phyloP scores from a whole-genome alignment of 2,113 vertebrate genomes.

The Hippocampus abdominalis region DNA sequence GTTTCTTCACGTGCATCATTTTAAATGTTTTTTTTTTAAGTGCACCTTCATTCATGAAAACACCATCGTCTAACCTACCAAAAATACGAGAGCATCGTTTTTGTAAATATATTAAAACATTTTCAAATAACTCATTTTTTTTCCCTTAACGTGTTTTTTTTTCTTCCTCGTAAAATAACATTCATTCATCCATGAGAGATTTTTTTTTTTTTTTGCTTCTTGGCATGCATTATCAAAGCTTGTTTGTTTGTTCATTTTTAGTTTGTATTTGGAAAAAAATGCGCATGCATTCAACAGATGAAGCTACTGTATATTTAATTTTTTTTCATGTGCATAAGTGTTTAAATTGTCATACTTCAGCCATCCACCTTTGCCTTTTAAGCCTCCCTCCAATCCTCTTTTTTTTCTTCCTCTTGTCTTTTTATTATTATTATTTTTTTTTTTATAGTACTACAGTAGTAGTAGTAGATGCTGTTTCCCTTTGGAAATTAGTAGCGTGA shows the following conservation, averaged over 20 bases:
- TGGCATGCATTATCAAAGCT: background rate
- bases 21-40: background rate
- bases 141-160: background rate
- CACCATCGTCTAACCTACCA: background rate
- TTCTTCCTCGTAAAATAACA: background rate
- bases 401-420: background rate
- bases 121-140: background rate
- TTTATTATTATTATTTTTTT: background rate
- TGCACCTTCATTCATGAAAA: too few relatives aligned
- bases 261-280: background rate
- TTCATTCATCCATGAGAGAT: background rate
- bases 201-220: background rate
- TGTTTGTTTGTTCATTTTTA: background rate
- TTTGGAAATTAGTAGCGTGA: background rate
- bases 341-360: background rate
- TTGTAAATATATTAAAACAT: background rate
- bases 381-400: background rate
- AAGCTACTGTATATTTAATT: background rate
- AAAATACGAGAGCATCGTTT: background rate
- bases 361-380: background rate
- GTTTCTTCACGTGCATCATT: background rate
- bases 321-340: background rate
- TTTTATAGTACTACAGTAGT: background rate
- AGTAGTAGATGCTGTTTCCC: background rate
- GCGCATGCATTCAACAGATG: background rate